phyloP scores from a whole-genome alignment of 2,797 vertebrate genomes.

The Acrossocheilus fasciatus region DNA sequence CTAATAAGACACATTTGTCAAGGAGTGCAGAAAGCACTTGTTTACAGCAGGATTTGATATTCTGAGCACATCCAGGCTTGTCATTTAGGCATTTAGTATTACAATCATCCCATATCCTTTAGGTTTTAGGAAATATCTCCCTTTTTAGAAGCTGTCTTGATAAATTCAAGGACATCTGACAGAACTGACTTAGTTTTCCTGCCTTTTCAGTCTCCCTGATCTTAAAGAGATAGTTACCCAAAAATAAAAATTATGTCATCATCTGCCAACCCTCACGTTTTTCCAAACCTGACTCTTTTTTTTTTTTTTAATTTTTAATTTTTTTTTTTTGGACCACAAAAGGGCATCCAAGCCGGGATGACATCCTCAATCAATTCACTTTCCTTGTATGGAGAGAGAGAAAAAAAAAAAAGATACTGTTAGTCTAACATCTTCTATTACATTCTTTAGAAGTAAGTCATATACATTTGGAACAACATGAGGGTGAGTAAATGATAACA shows the following conservation, averaged over 20 bases:
- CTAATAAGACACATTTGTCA: neutral
- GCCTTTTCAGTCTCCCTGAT: neutral
- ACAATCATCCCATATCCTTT: neutral
- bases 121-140: neutral
- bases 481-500: neutral
- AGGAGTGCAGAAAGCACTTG: neutral
- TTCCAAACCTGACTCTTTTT: neutral
- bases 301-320: neutral
- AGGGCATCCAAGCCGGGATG: neutral
- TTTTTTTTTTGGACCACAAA: neutral
- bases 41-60: neutral
- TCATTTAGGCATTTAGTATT: neutral
- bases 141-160: neutral
- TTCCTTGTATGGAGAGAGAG: neutral
- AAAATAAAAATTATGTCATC: too few species aligned
- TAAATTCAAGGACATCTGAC: neutral
- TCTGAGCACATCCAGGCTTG: neutral
- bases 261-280: neutral
- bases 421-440: neutral
- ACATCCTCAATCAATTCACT: neutral
- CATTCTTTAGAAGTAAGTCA: neutral
- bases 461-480: neutral
- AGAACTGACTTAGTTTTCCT: constrained; percentile 3
- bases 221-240: neutral
- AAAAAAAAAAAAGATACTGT: neutral